Evolutionary conservation across 2,797 vertebrate species (phyloP).

Genomic region (Psittacula derbiana): DNA sequence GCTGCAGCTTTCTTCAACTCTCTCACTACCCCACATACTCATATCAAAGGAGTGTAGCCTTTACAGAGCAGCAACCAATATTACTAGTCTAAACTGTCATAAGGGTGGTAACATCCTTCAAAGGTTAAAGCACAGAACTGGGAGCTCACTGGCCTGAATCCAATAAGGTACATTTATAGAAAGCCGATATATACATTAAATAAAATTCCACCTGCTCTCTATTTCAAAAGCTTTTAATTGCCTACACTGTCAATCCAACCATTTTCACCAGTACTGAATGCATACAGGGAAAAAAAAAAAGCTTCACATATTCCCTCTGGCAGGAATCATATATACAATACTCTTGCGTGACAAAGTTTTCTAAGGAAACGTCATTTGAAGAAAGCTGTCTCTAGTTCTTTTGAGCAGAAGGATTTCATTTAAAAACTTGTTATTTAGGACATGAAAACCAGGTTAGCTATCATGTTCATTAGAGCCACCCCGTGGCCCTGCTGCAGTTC

Average conservation of each 20-base stretch:
- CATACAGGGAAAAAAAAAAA: background rate
- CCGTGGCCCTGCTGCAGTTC: background rate
- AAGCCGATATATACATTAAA: background rate
- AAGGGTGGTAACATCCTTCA: background rate
- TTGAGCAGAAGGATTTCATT: background rate
- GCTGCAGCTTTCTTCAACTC: background rate
- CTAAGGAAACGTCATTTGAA: background rate
- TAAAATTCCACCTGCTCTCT: background rate
- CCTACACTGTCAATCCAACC: background rate
- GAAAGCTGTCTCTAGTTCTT: background rate
- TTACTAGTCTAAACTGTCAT: background rate
- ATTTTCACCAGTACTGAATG: background rate
- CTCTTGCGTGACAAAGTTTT: background rate
- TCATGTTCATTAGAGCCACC: rapidly evolving
- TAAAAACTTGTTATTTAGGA: background rate
- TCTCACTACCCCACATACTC: background rate
- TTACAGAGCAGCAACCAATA: background rate
- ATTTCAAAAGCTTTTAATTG: constrained; percentile 39
- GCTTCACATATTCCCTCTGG: background rate
- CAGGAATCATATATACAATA: background rate
- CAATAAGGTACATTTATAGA: background rate
- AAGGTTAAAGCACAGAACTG: background rate
- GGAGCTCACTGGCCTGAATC: background rate
- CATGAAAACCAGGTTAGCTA: background rate
- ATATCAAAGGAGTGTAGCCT: background rate